Evolutionary conservation across 2,888 invertebrate species (phyloP), one percentile per base, ranked within the genome.

Genomic region (Synergus gifuensis): DNA sequence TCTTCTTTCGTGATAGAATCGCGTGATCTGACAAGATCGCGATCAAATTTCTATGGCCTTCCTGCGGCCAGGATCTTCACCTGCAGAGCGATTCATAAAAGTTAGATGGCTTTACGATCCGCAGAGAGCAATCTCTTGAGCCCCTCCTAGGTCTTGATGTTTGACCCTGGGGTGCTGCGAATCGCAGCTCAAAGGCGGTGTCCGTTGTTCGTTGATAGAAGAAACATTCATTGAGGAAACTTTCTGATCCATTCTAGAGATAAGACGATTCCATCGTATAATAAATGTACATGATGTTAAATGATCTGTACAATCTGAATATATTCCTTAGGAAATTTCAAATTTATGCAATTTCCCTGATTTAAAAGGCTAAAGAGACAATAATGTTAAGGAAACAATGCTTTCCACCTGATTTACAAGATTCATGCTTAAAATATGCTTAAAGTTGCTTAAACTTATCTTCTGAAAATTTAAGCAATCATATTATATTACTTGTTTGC

Each of bases 21-120:
- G 85, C 81, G 84, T 83, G 86, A 86, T 82, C 85, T 83, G 87
- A 86, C 86, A 87, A 82, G 84, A 83, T 84, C 79, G 85, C 84
- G 86, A 89, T 89, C 87, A 85, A 88, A 88, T 88, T 88, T 89
- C 89, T 87, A 83, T 85, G 80, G 84, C 86, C 86, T 89, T 89
- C 86, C 82, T 81, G 81, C 78, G 83, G 28, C 28, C 12, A 28
- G 28, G 84, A 78, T 64, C 77, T 64, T 73, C 73, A 54, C 54
- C 54, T 54, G 46, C 49, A 16, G 46, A 46, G 54, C 54, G 54
- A 58, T 73, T 73, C 73, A 73, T 73, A 73, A 54, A 58, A 73
- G 49, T 54, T 69, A 49, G 28, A 69, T 28, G 16, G 28, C 69
- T 69, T 69, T 69, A 69, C 69, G 69, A 69, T 69, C 69, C 28